Conservation (phyloP, 2,888 invertebrate species). For the Serripes groenlandicus region DNA sequence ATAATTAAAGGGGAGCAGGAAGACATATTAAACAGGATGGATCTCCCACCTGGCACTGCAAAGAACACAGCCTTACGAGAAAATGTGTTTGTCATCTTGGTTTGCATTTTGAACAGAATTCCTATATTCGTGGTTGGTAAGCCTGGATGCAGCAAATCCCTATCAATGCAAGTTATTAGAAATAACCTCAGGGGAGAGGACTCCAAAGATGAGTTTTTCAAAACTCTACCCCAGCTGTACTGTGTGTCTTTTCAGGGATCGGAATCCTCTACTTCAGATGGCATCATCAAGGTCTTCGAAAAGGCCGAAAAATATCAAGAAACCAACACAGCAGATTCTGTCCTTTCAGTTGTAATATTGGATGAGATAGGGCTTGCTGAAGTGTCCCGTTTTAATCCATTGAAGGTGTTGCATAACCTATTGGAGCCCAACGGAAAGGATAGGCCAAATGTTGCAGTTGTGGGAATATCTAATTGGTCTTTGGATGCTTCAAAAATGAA, state of each 20-base stretch:
- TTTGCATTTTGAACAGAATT: constrained; percentile 73
- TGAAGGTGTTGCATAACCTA: constrained; percentile 77
- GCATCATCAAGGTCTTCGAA: constrained; percentile 77
- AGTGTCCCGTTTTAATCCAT: constrained; percentile 76
- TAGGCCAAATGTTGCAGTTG: constrained; percentile 76
- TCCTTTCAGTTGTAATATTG: constrained; percentile 75
- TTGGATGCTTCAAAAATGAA: constrained; percentile 82
- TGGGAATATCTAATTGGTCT: constrained; percentile 78
- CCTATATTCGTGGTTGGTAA: constrained; percentile 78
- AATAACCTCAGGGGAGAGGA: constrained; percentile 75
- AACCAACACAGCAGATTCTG: constrained; percentile 59
- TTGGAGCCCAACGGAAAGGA: constrained; percentile 71
- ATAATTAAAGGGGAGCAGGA: constrained; percentile 68
- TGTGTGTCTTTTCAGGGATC: constrained; percentile 78
- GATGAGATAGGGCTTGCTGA: constrained; percentile 81
- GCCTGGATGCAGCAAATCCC: constrained; percentile 77
- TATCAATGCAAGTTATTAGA: constrained; percentile 74
- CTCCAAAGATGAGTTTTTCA: constrained; percentile 71
- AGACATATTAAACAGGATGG: constrained; percentile 72
- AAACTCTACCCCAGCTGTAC: constrained; percentile 68
- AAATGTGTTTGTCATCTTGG: constrained; percentile 76
- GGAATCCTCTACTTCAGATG: constrained; percentile 78
- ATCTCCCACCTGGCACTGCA: constrained; percentile 72
- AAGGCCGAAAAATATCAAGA: constrained; percentile 73
- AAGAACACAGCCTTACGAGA: constrained; percentile 73